Evolutionary conservation across 2,888 invertebrate species (phyloP).

Genomic region (Ophion slaviceki): DNA sequence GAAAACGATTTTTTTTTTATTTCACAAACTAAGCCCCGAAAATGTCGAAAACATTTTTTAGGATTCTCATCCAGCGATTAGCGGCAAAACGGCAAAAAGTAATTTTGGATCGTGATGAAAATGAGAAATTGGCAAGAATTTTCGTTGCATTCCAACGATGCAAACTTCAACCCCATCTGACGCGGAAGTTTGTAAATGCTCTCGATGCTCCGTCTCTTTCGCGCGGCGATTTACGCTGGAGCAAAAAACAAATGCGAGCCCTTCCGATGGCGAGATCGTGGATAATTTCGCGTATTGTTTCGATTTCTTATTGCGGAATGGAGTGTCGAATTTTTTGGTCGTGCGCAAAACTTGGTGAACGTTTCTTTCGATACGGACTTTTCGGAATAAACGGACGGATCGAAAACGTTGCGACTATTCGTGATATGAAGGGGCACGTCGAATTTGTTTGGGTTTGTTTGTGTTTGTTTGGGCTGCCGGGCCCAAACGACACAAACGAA

Average conservation of each 20-base stretch:
- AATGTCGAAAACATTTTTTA: no score
- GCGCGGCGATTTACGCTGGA: neutral
- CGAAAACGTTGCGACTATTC: neutral
- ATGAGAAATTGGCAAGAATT: no score
- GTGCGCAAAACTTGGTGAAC: neutral
- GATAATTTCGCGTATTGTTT: no score
- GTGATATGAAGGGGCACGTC: neutral
- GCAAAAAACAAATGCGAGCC: neutral
- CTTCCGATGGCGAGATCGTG: no score
- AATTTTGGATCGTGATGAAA: no score
- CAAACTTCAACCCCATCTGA: no score
- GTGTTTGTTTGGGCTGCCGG: neutral
- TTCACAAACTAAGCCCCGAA: no score
- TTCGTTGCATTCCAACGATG: no score
- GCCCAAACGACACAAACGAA: neutral
- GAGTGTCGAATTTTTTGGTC: neutral
- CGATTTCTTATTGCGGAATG: neutral
- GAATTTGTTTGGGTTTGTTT: neutral
- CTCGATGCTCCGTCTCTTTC: neutral
- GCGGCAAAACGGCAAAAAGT: no score
- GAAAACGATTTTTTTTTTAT: no score
- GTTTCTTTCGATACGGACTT: neutral
- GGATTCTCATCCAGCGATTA: no score
- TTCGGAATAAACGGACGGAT: neutral
- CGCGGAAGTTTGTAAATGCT: neutral